Percentiles rank a stretch among this genome's conserved stretches.
These are phyloP conservation scores for Plagodis pulveraria DNA, from an alignment of 2,888 invertebrate genomes.

Conservation along the genomic window DNA sequence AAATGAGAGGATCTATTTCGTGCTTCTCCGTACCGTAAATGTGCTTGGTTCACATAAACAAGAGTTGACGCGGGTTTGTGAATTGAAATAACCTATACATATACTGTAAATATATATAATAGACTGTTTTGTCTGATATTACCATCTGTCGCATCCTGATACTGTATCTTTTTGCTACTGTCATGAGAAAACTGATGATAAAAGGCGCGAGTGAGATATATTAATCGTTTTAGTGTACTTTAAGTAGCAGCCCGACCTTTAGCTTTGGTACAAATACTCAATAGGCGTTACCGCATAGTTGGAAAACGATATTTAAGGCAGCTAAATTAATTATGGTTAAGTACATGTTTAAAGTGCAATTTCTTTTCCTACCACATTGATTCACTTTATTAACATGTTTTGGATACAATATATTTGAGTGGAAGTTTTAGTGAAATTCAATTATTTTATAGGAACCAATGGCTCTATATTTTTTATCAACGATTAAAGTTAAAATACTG, in stretches of 20 bases:
- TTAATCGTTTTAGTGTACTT: conserved; percentile 37
- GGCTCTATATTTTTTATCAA: conserved; percentile 19
- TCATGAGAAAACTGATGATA: conserved; percentile 3
- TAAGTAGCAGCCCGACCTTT: conserved; percentile 52
- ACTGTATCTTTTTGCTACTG: conserved; percentile 1
- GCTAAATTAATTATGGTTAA: conserved; percentile 47
- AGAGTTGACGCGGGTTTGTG: too few species aligned
- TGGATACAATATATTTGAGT: neutral
- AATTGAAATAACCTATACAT: too few species aligned
- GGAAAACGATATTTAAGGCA: conserved; percentile 53
- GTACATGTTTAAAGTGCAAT: conserved; percentile 11
- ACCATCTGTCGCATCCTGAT: neutral
- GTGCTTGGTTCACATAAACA: too few species aligned
- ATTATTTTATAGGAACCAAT: conserved; percentile 29
- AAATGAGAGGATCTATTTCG: too few species aligned
- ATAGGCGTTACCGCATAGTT: conserved; percentile 67
- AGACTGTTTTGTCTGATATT: neutral
- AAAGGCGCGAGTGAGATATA: conserved; percentile 64
- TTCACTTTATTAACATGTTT: neutral
- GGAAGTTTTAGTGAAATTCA: neutral
- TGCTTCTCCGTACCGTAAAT: too few species aligned
- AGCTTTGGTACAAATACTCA: conserved; percentile 82
- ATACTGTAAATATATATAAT: too few species aligned
- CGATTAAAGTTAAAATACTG: conserved; percentile 2
- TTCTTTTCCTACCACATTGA: neutral